Conservation (phyloP, 2,888 invertebrate species). For the Eucera pruinosa region DNA sequence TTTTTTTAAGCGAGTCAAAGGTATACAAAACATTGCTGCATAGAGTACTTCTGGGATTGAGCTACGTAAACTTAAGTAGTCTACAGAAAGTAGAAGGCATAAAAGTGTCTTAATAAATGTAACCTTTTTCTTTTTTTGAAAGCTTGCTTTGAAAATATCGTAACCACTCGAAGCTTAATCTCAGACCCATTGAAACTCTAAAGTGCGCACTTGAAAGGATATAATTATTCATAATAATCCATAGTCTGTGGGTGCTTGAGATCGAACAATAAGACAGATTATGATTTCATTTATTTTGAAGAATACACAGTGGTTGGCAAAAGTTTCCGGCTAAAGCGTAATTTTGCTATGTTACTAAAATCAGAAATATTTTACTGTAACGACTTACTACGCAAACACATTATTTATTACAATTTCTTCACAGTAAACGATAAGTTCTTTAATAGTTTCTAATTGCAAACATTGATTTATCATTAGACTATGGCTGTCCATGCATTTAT, state of each 20-base stretch:
- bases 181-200: not conserved
- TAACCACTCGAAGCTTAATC: not conserved
- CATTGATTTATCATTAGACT: too few species aligned
- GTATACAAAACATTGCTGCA: not conserved
- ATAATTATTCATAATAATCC: not conserved
- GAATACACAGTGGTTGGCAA: too few species aligned
- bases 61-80: not conserved
- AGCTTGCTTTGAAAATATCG: not conserved
- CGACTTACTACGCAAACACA: too few species aligned
- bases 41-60: not conserved
- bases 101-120: not conserved
- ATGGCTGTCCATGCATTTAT: too few species aligned
- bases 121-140: not conserved
- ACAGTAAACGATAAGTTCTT: too few species aligned
- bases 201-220: not conserved
- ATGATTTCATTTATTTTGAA: too few species aligned
- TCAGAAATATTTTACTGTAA: too few species aligned
- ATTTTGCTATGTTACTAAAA: too few species aligned
- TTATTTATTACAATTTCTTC: too few species aligned
- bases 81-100: not conserved
- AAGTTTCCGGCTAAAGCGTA: too few species aligned
- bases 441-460: too few species aligned
- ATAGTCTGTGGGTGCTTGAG: too few species aligned
- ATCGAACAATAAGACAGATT: not conserved
- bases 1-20: not conserved